Base-by-base conservation (phyloP, 2,888 invertebrate species). In the Choristoneura rosaceana region DNA sequence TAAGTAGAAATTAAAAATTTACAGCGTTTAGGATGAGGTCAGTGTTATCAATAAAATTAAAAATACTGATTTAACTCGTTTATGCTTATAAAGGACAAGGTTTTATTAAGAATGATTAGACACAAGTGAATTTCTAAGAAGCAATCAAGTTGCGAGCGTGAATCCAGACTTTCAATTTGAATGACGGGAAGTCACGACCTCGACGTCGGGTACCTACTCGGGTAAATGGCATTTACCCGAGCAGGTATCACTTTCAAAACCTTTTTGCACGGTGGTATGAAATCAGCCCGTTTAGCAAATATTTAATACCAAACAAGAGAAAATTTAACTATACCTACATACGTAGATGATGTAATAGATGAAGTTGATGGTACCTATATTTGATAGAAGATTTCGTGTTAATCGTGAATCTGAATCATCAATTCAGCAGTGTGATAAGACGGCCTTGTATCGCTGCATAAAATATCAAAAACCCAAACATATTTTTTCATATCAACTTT, bases 151-250 rank as follows among this genome's bases (percentile, higher is more conserved):
- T 59, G 68, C 25, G 41, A 73, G 17, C 41, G 64, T 60, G 58
- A 43, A 68, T 73, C 71, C 71, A 68, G 68, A 63, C 71, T 73
- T 68, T 68, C 71, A 63, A 64, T 55, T 71, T 59, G 68, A 73
- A 73, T 73, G 63, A 73, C 71, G 71, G 71, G 71, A 73, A 73
- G 71, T 73, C 71, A 68, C 71, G 71, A 68, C 71, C 71, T 68
- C 71, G 71, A 41, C 63, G 68, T 50, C 25, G 12, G 55, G 55
- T 55, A 55, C 12, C 25, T 50, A 63, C 50, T 73, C 47, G 33
- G 71, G 58, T 64, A 73, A 66, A 62, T 71, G 62, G 68, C 68
- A 64, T n/a, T n/a, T n/a, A n/a, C n/a, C n/a, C n/a, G n/a, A n/a
- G n/a, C n/a, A n/a, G n/a, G n/a, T 58, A 59, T 63, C 55, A 58